phyloP scores from a whole-genome alignment of 2,797 vertebrate species.

The Pterois miles region DNA sequence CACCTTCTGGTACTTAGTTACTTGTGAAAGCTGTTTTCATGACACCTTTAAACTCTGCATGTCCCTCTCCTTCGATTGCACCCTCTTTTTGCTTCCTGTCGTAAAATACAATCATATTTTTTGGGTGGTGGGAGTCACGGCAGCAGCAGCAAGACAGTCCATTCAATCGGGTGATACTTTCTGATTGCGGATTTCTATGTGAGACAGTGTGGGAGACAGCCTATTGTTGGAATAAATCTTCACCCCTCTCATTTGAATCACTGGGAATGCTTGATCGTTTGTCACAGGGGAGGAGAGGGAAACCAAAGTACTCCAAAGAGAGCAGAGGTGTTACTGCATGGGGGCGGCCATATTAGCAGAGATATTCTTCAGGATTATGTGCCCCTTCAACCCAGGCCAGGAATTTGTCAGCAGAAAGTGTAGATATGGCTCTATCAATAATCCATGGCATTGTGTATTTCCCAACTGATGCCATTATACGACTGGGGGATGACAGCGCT shows the following conservation, averaged over 20 bases:
- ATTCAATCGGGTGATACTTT: slow-evolving; percentile 25
- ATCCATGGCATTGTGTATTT: slow-evolving; percentile 93
- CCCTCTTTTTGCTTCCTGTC: slow-evolving; percentile 1
- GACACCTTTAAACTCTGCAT: slow-evolving; percentile 10
- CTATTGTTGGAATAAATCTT: slow-evolving; percentile 74
- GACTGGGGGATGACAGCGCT: slow-evolving; percentile 89
- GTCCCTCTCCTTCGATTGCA: background rate
- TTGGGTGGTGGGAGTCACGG: slow-evolving; percentile 28
- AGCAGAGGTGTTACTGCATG: slow-evolving; percentile 63
- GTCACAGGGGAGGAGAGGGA: slow-evolving; percentile 70
- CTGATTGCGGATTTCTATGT: slow-evolving; percentile 28
- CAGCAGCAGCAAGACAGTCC: slow-evolving; percentile 17
- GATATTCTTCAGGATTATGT: slow-evolving; percentile 90
- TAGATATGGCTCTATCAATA: slow-evolving; percentile 94
- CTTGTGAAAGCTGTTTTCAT: slow-evolving; percentile 11
- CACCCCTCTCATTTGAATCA: slow-evolving; percentile 67
- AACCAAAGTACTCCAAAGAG: slow-evolving; percentile 71
- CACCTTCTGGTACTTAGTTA: slow-evolving; percentile 13
- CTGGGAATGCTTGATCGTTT: slow-evolving; percentile 69
- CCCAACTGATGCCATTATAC: slow-evolving; percentile 90
- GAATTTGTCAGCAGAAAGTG: slow-evolving; percentile 91
- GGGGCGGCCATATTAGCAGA: slow-evolving; percentile 82
- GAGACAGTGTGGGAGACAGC: slow-evolving; percentile 66
- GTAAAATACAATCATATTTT: slow-evolving; percentile 41
- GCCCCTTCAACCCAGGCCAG: slow-evolving; percentile 85